Evolutionary conservation across 2,888 invertebrate genomes (phyloP).

Genomic region (Gnatocerus cornutus): DNA sequence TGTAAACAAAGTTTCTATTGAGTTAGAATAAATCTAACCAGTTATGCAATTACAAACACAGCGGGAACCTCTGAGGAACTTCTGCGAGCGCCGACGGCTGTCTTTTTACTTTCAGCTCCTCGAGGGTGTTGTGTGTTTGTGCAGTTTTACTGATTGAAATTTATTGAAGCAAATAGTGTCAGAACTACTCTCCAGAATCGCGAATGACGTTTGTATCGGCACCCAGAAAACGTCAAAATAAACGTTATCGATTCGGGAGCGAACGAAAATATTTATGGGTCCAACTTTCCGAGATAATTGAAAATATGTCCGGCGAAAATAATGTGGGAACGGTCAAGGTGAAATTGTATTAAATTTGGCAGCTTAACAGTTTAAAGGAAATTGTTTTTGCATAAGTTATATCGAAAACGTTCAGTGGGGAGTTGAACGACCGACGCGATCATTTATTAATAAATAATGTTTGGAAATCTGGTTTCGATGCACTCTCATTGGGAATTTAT

Average conservation of each 20-base stretch:
- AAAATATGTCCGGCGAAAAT: neutral
- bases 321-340: no score
- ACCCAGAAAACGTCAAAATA: neutral
- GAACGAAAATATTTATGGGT: neutral
- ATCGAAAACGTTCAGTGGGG: conserved; percentile 6
- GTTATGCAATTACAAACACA: conserved; percentile 45
- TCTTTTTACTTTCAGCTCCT: conserved; percentile 37
- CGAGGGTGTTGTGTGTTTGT: conserved; percentile 24
- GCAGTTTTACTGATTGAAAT: conserved; percentile 33
- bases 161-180: conserved; percentile 18
- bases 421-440: neutral
- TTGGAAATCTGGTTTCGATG: conserved; percentile 5
- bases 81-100: conserved; percentile 30
- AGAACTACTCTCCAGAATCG: neutral
- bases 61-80: conserved; percentile 39
- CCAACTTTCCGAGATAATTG: neutral
- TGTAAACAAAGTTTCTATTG: conserved; percentile 46
- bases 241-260: neutral
- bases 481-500: conserved; percentile 5
- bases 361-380: neutral
- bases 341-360: neutral
- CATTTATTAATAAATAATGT: conserved; percentile 10
- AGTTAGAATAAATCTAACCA: conserved; percentile 46
- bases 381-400: neutral
- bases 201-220: conserved; percentile 10